Percentiles rank a stretch among this genome's conserved stretches.
phyloP scores from a whole-genome alignment of 1,140 invertebrate genomes.

The Ericerus pela region DNA sequence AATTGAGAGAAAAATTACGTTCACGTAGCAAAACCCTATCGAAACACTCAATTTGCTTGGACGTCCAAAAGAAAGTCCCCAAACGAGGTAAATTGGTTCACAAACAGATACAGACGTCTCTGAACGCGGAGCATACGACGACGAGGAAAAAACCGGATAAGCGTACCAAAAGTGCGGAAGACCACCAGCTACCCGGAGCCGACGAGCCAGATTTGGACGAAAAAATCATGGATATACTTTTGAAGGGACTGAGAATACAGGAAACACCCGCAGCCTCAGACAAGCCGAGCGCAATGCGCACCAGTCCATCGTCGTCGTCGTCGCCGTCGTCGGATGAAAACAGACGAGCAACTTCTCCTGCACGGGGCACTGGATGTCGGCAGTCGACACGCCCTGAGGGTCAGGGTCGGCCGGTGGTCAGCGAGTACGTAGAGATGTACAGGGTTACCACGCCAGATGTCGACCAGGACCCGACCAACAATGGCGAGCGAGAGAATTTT shows the following conservation, averaged over 20 bases:
- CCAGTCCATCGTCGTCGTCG: too few relatives aligned
- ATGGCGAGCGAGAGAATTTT: background rate
- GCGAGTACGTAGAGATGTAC: slow-evolving; percentile 1
- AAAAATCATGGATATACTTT: background rate
- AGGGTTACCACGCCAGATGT: background rate
- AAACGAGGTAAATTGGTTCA: background rate
- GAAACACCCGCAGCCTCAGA: too few relatives aligned
- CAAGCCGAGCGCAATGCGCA: too few relatives aligned
- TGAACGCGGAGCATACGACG: background rate
- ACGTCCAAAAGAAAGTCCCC: background rate
- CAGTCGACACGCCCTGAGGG: background rate
- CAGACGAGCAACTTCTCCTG: background rate
- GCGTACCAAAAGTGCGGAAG: background rate
- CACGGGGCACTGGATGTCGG: too few relatives aligned
- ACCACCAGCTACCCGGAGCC: too few relatives aligned
- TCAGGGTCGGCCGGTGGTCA: background rate
- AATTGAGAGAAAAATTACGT: background rate
- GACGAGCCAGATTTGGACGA: background rate
- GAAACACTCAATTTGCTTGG: background rate
- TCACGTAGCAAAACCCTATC: background rate
- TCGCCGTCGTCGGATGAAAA: background rate
- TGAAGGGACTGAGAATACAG: background rate
- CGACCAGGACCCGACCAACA: background rate
- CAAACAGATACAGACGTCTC: background rate
- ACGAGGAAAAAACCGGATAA: too few relatives aligned